A percentile compares a stretch with the other conserved stretches of the same genome.
These are phyloP conservation scores for Teleiodes luculella DNA, from an alignment of 2,888 invertebrate genomes.

Conservation along the genomic window DNA sequence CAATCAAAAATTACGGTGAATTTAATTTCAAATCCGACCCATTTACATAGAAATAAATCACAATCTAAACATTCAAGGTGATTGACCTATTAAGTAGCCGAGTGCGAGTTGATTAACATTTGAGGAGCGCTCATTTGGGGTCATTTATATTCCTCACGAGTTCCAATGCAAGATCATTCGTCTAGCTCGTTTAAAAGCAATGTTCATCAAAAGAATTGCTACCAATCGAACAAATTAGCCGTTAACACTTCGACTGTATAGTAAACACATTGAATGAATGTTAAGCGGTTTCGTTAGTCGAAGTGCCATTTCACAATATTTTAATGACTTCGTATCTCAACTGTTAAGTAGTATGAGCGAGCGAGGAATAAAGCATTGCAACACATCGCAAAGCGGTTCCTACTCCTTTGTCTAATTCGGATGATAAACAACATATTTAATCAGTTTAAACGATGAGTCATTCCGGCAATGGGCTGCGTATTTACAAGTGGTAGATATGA, in stretches of 20 bases:
- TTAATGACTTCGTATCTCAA: neutral
- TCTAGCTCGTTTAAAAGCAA: constrained; percentile 16
- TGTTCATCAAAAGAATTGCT: constrained; percentile 17
- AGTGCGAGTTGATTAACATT: constrained; percentile 14
- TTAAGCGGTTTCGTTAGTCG: neutral
- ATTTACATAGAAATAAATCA: neutral
- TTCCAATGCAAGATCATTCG: constrained; percentile 15
- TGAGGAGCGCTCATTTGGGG: constrained; percentile 15
- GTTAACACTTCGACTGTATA: constrained; percentile 8
- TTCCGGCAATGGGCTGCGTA: neutral
- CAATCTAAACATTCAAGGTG: constrained; percentile 12
- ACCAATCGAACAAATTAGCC: constrained; percentile 20
- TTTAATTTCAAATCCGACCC: neutral
- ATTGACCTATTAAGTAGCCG: constrained; percentile 12
- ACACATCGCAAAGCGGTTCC: neutral
- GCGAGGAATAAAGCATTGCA: neutral
- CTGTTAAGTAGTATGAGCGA: neutral
- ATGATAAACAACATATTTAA: constrained; percentile 3
- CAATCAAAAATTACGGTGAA: neutral
- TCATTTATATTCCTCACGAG: constrained; percentile 13
- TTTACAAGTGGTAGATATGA: neutral
- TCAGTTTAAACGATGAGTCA: neutral
- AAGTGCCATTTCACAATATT: neutral
- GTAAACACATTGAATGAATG: neutral
- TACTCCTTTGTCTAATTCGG: neutral